These are phyloP conservation scores for Ptychodera flava DNA, from an alignment of 35 echinoderm and acorn worm species.

Conservation along the genomic window DNA sequence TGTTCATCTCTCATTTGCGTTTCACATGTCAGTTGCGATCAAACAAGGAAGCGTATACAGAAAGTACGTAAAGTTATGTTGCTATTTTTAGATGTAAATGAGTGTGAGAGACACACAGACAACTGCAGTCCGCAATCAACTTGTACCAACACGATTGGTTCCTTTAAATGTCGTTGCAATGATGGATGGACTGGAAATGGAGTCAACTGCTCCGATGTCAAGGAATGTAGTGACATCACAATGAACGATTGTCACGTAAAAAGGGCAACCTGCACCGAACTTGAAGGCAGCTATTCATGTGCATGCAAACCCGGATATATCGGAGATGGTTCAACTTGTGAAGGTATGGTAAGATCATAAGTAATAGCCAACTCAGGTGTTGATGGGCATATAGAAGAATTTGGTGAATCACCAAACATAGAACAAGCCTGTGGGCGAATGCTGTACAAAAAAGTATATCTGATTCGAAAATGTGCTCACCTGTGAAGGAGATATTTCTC, in stretches of 20 bases:
- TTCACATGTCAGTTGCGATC: no score
- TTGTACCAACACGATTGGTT: constrained; percentile 5
- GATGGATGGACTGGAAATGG: constrained; percentile 25
- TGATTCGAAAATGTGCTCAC: not conserved
- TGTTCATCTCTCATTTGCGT: no score
- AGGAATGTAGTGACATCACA: constrained; percentile 9
- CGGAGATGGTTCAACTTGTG: not conserved
- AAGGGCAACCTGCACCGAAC: not conserved
- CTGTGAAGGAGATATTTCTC: no score
- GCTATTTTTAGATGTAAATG: constrained; percentile 8
- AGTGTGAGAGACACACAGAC: not conserved
- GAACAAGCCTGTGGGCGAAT: not conserved
- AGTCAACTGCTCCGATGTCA: not conserved
- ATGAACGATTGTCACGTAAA: not conserved
- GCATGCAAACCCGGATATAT: not conserved
- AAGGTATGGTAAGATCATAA: not conserved
- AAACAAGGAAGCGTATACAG: no score
- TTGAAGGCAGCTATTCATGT: not conserved
- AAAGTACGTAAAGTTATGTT: no score
- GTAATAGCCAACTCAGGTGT: not conserved
- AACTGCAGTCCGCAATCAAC: constrained; percentile 6
- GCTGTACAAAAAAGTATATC: not conserved
- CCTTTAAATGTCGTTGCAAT: not conserved
- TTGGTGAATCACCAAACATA: not conserved
- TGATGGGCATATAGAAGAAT: not conserved